Evolutionary conservation across 1,140 invertebrate genomes (phyloP).

Genomic region (Hylaeus anthracinus): DNA sequence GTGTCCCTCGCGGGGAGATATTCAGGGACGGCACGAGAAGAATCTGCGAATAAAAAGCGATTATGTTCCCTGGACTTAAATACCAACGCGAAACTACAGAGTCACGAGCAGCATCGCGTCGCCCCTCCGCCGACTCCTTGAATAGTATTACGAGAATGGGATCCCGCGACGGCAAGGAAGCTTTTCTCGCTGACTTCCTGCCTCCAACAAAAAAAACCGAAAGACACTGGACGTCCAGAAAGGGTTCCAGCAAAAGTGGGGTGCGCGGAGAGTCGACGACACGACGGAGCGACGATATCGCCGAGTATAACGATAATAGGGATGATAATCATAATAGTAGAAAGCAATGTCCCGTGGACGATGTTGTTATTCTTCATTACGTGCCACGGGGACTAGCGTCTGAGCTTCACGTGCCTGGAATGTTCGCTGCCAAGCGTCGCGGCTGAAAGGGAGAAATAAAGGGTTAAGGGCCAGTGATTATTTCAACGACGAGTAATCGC

Average conservation of each 20-base stretch:
- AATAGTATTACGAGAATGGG: constrained; percentile 24
- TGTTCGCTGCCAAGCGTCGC: not conserved
- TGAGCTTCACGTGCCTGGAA: not conserved
- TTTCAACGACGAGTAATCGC: constrained; percentile 54
- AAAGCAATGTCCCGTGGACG: constrained; percentile 58
- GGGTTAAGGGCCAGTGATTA: constrained; percentile 31
- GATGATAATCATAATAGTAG: constrained; percentile 64
- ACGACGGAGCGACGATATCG: constrained; percentile 29
- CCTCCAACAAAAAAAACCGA: not conserved
- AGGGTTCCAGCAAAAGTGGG: constrained; percentile 3
- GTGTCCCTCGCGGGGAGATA: not conserved
- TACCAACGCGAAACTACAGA: not conserved
- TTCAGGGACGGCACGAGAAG: not conserved
- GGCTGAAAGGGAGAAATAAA: constrained; percentile 7
- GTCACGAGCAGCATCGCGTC: not conserved
- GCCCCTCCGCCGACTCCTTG: constrained; percentile 9
- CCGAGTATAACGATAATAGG: constrained; percentile 60
- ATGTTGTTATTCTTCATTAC: constrained; percentile 60
- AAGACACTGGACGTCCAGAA: not conserved
- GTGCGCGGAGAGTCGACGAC: not conserved
- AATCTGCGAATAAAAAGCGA: not conserved
- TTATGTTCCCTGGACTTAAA: not conserved
- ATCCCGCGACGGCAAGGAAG: constrained; percentile 14
- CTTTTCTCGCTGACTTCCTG: constrained; percentile 15
- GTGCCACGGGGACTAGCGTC: not conserved